These are phyloP conservation scores for Glaucopsyche alexis DNA, from an alignment of 2,888 invertebrate genomes.

Conservation along the genomic window DNA sequence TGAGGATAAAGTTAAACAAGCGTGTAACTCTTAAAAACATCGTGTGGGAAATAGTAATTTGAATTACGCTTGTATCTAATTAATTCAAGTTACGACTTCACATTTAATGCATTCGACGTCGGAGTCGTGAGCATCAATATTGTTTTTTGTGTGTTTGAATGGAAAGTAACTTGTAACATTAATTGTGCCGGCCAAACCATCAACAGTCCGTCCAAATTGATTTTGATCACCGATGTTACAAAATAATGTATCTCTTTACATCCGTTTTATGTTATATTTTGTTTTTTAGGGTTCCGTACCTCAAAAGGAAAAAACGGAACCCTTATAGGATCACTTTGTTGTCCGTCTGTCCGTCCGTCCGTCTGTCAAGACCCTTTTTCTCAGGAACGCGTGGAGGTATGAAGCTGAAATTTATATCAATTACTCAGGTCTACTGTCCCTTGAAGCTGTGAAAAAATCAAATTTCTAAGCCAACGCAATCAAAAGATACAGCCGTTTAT, in stretches of 20 bases:
- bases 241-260: slow-evolving; percentile 62
- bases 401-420: no score
- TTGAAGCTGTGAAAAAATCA: no score
- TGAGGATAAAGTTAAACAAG: slow-evolving; percentile 28
- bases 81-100: slow-evolving; percentile 60
- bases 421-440: no score
- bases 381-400: no score
- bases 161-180: slow-evolving; percentile 66
- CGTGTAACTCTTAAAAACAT: slow-evolving; percentile 32
- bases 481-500: no score
- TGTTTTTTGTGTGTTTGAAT: slow-evolving; percentile 55
- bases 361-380: no score
- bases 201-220: slow-evolving; percentile 64
- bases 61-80: slow-evolving; percentile 54
- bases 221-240: slow-evolving; percentile 63
- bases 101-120: slow-evolving; percentile 64
- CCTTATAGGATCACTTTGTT: no score
- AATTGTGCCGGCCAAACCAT: slow-evolving; percentile 61
- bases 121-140: slow-evolving; percentile 67
- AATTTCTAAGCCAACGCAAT: no score
- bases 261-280: slow-evolving; percentile 53
- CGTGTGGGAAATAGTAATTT: slow-evolving; percentile 36
- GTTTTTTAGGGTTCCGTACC: no score
- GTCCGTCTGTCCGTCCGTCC: no score
- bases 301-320: no score